These are phyloP conservation scores for Mayetiola destructor DNA, from an alignment of 2,888 invertebrate genomes.

Conservation along the genomic window DNA sequence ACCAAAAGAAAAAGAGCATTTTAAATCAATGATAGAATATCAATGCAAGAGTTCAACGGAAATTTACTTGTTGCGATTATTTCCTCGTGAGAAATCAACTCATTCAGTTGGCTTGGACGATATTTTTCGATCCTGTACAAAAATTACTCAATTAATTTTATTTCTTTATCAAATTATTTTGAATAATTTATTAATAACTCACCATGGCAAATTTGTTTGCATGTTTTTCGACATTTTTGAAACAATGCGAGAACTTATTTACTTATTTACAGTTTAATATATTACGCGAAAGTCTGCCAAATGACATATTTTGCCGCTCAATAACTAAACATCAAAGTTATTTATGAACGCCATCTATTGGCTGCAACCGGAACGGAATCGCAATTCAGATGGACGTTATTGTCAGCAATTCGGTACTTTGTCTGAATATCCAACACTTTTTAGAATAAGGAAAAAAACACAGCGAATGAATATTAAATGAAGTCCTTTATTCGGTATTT, in stretches of 20 bases:
- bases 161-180: conserved; percentile 18
- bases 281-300: neutral
- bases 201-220: conserved; percentile 45
- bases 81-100: conserved; percentile 93
- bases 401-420: too few relatives aligned
- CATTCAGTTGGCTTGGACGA: conserved; percentile 77
- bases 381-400: neutral
- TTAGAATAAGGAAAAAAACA: too few relatives aligned
- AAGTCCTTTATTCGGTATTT: too few relatives aligned
- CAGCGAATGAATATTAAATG: too few relatives aligned
- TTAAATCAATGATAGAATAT: conserved; percentile 13
- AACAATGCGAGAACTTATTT: neutral
- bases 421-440: too few relatives aligned
- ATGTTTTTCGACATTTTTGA: too few relatives aligned
- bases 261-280: neutral
- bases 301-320: neutral
- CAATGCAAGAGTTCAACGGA: conserved; percentile 14
- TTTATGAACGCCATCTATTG: neutral
- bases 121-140: conserved; percentile 92
- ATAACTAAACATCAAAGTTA: neutral
- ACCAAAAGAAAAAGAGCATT: conserved; percentile 2
- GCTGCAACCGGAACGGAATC: neutral
- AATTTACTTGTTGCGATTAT: conserved; percentile 86
- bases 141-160: too few relatives aligned
- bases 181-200: conserved; percentile 20